Base-by-base conservation (phyloP, 1,140 invertebrate species). In the Drosophila santomea region DNA sequence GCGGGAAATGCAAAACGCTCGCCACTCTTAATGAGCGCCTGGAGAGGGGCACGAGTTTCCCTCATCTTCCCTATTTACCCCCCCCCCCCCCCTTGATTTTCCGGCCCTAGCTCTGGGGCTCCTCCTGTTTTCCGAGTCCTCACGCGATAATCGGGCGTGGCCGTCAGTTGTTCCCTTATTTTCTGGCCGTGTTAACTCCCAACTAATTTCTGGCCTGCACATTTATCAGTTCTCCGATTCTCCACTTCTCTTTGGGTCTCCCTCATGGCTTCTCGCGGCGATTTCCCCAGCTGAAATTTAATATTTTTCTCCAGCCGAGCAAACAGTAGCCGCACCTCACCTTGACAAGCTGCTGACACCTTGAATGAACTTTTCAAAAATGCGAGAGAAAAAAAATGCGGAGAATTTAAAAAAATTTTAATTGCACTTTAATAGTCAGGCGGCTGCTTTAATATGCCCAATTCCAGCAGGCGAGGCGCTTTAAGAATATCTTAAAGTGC, bases 91-190 rank as follows among this genome's bases (percentile, higher is more conserved):
- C 55, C 32, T 10, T 8, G 32, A 39, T 39, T 39, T 14, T 10
- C 38, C 38, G 38, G 38, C 38, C 4, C 38, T 39, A 12, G 32
- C 32, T 3, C 32, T 32, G 32, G 20, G 47, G 43, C 48, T 54
- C 57, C 45, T 62, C 50, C 50, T 20, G 47, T 8, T 23, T 41
- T 57, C 48, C 36, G 38, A 39, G 35, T 4, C 28, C 68, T 41
- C 73, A 88, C 84, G 84, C 84, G 76, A 88, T 88, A 80, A 74
- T 59, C 84, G 66, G 84, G 84, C 84, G 84, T 88, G 84, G 84
- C 73, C 69, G 54, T 44, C 55, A 52, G 55, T 61, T 68, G 58
- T 51, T 61, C 64, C 38, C 64, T 68, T 68, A 68, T 69, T 71
- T 50, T 56, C 35, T 69, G 43, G 43, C 69, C 68, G 59, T 75